Evolutionary conservation across 2,797 vertebrate species (phyloP), one percentile per base, ranked within the genome.

Genomic region (Tragelaphus eurycerus): DNA sequence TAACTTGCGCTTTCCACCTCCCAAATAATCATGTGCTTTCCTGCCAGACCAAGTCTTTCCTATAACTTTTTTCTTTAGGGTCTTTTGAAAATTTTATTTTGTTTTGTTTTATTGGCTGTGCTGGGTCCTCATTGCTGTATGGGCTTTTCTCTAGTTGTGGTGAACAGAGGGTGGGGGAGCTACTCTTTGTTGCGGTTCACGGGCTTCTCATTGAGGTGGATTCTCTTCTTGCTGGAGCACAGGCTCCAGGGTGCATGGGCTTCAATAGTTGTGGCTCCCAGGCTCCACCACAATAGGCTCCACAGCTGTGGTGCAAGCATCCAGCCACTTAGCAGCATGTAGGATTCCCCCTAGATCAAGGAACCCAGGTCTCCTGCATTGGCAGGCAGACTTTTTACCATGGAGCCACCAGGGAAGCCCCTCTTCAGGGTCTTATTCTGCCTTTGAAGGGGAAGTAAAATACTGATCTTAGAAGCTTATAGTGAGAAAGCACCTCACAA

Each of bases 101-200:
- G 64, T 38, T 38, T 71, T 71, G 13, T 23, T 23, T 23, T 21
- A 2, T 7, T 38, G 34, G 34, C 34, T 38, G 21, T 6, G 67
- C 34, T 71, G 67, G 67, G 19, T 38, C 5, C 67, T 38, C 2
- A 1, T 38, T 23, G 34, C 34, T 38, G 34, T 3, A 6, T 3
- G 34, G 2, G 19, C 19, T 38, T 23, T 38, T 23, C 71, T 43
- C 71, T 74, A 14, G 71, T 25, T 25, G 71, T 43, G 71, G 71
- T 43, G 38, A 27, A 13, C 12, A 3, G 34, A 38, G 67, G 9
- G 34, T 23, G 34, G 19, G 15, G 7, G 6, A 13, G 23, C 38
- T 74, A 7, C 0, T 4, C 23, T 43, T 74, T 7, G 6, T 7
- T 14, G 12, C 1, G 1, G 38, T 74, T 25, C 38, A 14, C 4